Base-by-base conservation (phyloP, 30 jellyfish, hydroid and myxozoan genomes). In the Hydractinia symbiolongicarpus region DNA sequence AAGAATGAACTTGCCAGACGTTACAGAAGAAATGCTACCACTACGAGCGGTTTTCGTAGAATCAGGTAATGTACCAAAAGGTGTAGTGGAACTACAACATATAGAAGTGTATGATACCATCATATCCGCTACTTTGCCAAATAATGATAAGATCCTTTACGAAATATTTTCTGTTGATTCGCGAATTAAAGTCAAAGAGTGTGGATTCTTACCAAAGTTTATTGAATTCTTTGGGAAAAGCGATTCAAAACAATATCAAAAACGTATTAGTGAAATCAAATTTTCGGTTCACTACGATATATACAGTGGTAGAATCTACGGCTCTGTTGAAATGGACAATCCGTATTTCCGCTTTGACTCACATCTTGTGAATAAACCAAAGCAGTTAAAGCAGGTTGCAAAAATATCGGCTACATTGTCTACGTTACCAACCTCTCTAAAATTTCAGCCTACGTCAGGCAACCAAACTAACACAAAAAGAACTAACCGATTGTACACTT, bases 221-320 rank as follows among this genome's bases (percentile, higher is more conserved):
- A 8, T 74, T 50, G n/a, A 50, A 50, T 30, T 44, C 19, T 50
- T 74, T 10, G 83, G 83, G 10, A 67, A 74, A 19, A 49, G 54
- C 62, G 68, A 74, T n/a, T 30, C 83, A 30, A 53, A 74, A 50
- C 16, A 44, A 11, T 74, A 74, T 10, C 83, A 67, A 4, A 55
- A 74, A 1, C 51, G 54, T 11, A 74, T 74, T 7, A 10, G 4
- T 3, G 67, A 74, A 10, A 20, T 74, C n/a, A 40, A 74, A 51
- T 50, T n/a, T 74, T 16, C 13, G 20, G 54, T 74, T 66, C 2
- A 74, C 4, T 74, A 49, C 4, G 30, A 74, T 74, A 74, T 74
- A 50, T 74, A 17, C 14, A 49, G 68, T 7, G 68, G 69, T 74
- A 66, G 66, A 50, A 49, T 74, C 54, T 74, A 74, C 71, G 83